phyloP scores from a whole-genome alignment of 2,113 vertebrate genomes.

The Cardinalis cardinalis region DNA sequence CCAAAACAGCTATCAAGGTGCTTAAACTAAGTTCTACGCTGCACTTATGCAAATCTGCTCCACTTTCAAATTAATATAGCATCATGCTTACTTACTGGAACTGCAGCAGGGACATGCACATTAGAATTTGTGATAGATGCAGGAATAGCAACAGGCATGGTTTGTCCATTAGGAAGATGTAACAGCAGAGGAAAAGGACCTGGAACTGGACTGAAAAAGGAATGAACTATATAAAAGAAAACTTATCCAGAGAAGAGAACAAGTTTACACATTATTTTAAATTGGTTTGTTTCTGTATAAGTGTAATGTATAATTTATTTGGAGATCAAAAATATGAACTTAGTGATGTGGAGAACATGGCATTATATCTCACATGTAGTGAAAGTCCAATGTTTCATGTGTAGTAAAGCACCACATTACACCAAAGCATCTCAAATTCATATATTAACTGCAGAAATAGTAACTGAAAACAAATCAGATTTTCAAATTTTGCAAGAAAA shows the following conservation, averaged over 20 bases:
- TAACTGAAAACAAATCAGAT: background rate
- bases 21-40: constrained; percentile 45
- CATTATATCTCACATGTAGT: constrained; percentile 37
- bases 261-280: constrained; percentile 31
- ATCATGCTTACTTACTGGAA: constrained; percentile 86
- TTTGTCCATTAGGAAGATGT: constrained; percentile 98
- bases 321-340: constrained; percentile 30
- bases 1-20: constrained; percentile 46
- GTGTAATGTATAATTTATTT: constrained; percentile 2
- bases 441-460: background rate
- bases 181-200: constrained; percentile 96
- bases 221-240: constrained; percentile 64
- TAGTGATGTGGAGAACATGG: constrained; percentile 32
- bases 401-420: constrained; percentile 28
- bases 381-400: constrained; percentile 13
- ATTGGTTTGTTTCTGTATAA: background rate
- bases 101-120: constrained; percentile 94
- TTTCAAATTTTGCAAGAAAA: background rate
- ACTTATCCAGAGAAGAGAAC: constrained; percentile 50
- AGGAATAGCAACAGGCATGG: constrained; percentile 96
- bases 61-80: constrained; percentile 63
- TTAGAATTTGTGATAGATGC: constrained; percentile 96
- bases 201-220: constrained; percentile 89
- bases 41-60: constrained; percentile 56
- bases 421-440: constrained; percentile 15